These are phyloP conservation scores for Teleogryllus oceanicus DNA, from an alignment of 2,888 invertebrate genomes.

Conservation along the genomic window DNA sequence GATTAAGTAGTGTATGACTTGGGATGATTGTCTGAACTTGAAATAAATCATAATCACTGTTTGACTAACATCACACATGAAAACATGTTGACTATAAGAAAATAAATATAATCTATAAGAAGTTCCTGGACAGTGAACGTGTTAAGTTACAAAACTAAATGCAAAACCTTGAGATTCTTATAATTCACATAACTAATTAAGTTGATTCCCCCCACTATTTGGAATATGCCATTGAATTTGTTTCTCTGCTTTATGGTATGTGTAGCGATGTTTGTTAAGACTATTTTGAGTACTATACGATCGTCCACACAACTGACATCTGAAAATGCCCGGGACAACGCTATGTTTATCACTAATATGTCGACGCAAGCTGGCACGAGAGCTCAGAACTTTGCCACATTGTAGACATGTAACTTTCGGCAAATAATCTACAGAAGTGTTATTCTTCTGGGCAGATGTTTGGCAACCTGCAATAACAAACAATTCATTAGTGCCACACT, in stretches of 20 bases:
- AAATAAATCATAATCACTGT: too few relatives aligned
- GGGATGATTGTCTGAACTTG: too few relatives aligned
- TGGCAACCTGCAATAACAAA: not conserved
- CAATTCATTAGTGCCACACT: not conserved
- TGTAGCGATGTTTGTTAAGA: conserved; percentile 36
- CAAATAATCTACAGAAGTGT: not conserved
- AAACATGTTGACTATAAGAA: too few relatives aligned
- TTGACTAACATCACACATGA: too few relatives aligned
- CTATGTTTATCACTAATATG: conserved; percentile 36
- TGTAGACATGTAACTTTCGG: conserved; percentile 30
- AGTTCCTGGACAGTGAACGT: too few relatives aligned
- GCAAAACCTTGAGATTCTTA: too few relatives aligned
- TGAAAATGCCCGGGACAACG: conserved; percentile 30
- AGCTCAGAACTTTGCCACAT: conserved; percentile 34
- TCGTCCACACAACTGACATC: conserved; percentile 34
- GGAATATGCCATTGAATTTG: conserved; percentile 12
- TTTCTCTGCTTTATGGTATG: conserved; percentile 32
- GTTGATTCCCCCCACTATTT: not conserved
- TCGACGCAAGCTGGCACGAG: conserved; percentile 33
- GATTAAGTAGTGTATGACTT: too few relatives aligned
- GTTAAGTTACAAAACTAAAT: too few relatives aligned
- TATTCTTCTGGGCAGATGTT: not conserved
- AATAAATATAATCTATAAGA: too few relatives aligned
- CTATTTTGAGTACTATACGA: conserved; percentile 35
- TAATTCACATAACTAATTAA: not conserved